Evolutionary conservation across 2,888 invertebrate genomes (phyloP).

Genomic region (Ischnus inquisitorius): DNA sequence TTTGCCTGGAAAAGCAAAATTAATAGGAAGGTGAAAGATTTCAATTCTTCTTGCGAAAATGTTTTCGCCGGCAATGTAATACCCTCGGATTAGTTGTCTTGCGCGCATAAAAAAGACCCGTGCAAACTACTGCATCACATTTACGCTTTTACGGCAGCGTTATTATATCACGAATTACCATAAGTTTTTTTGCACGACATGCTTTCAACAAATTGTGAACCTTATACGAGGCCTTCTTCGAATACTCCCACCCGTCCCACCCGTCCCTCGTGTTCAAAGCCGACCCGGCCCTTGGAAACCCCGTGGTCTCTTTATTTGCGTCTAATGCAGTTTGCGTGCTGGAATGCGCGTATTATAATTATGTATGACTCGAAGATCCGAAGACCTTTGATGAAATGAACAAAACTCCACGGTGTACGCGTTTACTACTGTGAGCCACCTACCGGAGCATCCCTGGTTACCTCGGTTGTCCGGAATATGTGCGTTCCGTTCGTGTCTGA

Average conservation of each 20-base stretch:
- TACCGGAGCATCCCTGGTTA: neutral
- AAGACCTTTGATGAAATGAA: constrained; percentile 46
- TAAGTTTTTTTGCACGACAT: constrained; percentile 11
- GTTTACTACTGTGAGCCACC: neutral
- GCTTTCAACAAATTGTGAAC: constrained; percentile 38
- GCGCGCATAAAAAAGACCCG: neutral
- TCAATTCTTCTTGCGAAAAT: neutral
- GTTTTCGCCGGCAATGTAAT: neutral
- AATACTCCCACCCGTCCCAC: constrained; percentile 42
- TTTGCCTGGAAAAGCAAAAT: no score
- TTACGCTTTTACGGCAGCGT: neutral
- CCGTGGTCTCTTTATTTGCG: constrained; percentile 22
- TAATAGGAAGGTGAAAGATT: no score
- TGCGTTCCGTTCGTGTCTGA: constrained; percentile 21
- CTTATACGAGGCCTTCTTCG: constrained; percentile 25
- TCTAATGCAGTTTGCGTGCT: constrained; percentile 46
- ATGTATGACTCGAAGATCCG: constrained; percentile 1
- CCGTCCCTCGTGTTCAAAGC: neutral
- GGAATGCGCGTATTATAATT: constrained; percentile 40
- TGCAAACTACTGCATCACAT: neutral
- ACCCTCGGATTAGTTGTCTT: neutral
- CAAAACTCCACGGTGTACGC: constrained; percentile 12
- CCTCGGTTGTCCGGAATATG: constrained; percentile 18
- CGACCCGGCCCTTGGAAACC: constrained; percentile 9
- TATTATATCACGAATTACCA: constrained; percentile 25